Base-by-base conservation (phyloP, 2,113 vertebrate species). In the Lycaon pictus region DNA sequence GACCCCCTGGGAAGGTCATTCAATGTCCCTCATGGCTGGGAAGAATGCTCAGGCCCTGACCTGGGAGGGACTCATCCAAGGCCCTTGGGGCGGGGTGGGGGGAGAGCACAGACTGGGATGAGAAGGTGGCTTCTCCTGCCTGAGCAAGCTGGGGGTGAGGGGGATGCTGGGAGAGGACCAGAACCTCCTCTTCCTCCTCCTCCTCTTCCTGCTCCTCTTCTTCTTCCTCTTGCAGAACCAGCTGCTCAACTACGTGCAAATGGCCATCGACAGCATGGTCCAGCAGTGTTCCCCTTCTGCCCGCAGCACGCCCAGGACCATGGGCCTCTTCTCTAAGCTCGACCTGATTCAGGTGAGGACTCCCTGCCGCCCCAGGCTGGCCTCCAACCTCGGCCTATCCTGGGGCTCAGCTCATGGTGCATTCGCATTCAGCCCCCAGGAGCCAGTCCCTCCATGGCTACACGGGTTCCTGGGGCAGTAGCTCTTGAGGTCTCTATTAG, bases 271-370 rank as follows among this genome's bases (percentile, higher is more conserved):
- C 81, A 98, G 98, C 93, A 97, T 99, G 22, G 99, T 97, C 67
- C 98, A 98, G 80, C 98, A 98, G 93, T 99, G 99, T 96, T 96
- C 98, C 58, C 51, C 98, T 9, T 56, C 95, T 2, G 90, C 97
- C 90, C 98, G 97, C 1, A 98, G 95, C n/a, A 51, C 82, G 43
- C 83, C 98, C 71, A 81, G 97, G 71, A 96, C 97, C 92, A 97
- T 98, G 97, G 95, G 89, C 19, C 90, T 98, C 8, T 60, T 97
- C 60, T 98, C 96, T 48, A 99, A 98, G 98, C 98, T 99, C 98
- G 97, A 99, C 82, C 99, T 95, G 97, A 98, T 99, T 71, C 99
- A 99, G 99, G 99, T 88, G 51, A 88, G 23, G 35, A 27, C 5
- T 22, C 19, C 37, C 8, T 0, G 11, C 37, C 19, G 1, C 53